Evolutionary conservation across 2,797 vertebrate genomes (phyloP).

Genomic region (Meda fulgida): DNA sequence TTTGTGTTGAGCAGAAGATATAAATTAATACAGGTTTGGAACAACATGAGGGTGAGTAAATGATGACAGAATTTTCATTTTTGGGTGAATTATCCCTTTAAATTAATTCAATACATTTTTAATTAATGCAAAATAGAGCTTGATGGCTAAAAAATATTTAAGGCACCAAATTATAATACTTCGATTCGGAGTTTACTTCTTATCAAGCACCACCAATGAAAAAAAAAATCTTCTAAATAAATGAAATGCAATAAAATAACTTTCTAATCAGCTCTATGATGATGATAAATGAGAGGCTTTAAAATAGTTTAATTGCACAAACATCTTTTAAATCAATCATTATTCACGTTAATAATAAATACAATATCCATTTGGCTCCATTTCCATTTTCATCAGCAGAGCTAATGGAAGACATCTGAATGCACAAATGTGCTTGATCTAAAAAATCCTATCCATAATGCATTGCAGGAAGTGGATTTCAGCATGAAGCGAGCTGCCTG

Average conservation of each 20-base stretch:
- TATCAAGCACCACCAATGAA: not conserved
- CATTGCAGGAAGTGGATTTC: constrained; percentile 51
- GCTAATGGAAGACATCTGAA: constrained; percentile 30
- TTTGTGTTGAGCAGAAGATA: too few species aligned
- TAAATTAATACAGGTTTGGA: too few species aligned
- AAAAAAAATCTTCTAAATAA: not conserved
- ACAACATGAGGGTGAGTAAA: too few species aligned
- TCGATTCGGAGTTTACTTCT: not conserved
- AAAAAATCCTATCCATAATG: constrained; percentile 49
- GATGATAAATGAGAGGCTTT: not conserved
- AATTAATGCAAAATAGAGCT: not conserved
- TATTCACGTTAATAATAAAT: constrained; percentile 7
- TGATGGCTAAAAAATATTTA: not conserved
- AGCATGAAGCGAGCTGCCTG: constrained; percentile 44
- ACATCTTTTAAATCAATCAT: not conserved
- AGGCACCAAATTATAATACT: not conserved
- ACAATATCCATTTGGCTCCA: not conserved
- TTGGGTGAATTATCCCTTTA: not conserved
- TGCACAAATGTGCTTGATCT: constrained; percentile 22
- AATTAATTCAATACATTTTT: not conserved
- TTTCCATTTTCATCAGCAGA: not conserved
- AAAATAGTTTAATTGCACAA: not conserved
- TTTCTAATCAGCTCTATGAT: not conserved
- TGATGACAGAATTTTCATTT: too few species aligned
- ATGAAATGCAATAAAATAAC: not conserved